Evolutionary conservation across 2,888 invertebrate species (phyloP), one percentile per base, ranked within the genome.

Genomic region (Drosophila rellima): DNA sequence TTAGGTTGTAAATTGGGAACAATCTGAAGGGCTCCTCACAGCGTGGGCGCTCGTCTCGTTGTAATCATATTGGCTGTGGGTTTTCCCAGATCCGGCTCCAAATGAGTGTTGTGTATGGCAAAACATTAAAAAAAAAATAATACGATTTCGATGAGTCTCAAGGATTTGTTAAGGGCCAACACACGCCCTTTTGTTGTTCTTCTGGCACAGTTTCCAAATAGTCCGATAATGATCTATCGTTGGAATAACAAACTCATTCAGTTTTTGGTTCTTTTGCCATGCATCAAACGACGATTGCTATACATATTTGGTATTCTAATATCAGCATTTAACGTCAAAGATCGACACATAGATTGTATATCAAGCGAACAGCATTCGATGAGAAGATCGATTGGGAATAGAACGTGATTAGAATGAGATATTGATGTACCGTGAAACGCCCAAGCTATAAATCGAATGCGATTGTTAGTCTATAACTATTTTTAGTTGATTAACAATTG

Each of bases 281-380:
- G 17, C 40, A 29, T 40, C 18, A 40, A 31, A 35, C n/a, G 20
- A 20, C n/a, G 15, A 15, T 31, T 26, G 8, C 8, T 26, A 52
- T 18, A 20, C 44, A 13, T 55, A 59, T 84, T 79, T 52, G 26
- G 42, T 45, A 70, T 74, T 70, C 63, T 77, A 74, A 74, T 70
- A 56, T 69, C 62, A 66, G 62, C 64, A 48, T 79, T 84, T 76
- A 82, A 26, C 60, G 76, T 83, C 82, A 60, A 13, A 15, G 48
- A 47, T 13, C 56, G 50, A 26, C 47, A 56, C 51, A 62, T 13
- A 48, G 50, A 29, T 45, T 8, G 44, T 74, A 54, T 51, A 70
- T 77, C 72, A 77, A 61, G 40, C 29, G 13, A 64, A 23, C 5
- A 18, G 59, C 26, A 40, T 15, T 18, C 7, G 3, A 6, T 4